Percentiles rank a stretch among this genome's conserved stretches.
These are phyloP conservation scores for Heliocidaris tuberculata DNA, from an alignment of 35 echinoderm and acorn worm genomes.

Conservation along the genomic window DNA sequence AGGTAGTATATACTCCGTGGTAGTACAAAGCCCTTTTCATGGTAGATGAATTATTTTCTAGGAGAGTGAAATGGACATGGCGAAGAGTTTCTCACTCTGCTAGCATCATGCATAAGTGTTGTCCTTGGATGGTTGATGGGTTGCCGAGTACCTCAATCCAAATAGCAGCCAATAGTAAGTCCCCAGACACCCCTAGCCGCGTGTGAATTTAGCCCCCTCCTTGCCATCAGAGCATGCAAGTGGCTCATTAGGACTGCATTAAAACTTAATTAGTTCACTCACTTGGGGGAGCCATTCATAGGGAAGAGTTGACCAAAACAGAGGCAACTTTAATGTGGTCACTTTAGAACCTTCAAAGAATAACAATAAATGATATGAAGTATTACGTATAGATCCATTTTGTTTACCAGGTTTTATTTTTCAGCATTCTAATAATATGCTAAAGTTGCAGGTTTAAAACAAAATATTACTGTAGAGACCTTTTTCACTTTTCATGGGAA, in stretches of 20 bases:
- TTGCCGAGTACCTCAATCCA: conserved; percentile 10
- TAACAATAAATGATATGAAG: background rate
- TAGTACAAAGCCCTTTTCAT: background rate
- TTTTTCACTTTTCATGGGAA: no score
- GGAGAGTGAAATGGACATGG: background rate
- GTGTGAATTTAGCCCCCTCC: conserved; percentile 52
- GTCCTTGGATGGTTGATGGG: conserved; percentile 47
- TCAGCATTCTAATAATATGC: no score
- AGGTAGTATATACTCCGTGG: background rate
- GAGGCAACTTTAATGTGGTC: background rate
- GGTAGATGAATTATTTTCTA: conserved; percentile 10
- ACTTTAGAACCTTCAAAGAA: background rate
- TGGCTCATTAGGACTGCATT: conserved; percentile 42
- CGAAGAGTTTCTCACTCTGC: background rate
- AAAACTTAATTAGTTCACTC: conserved; percentile 52
- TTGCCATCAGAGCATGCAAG: conserved; percentile 14
- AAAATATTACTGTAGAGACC: no score
- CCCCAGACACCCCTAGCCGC: conserved; percentile 28
- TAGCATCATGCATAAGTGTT: conserved; percentile 14
- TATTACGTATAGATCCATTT: background rate
- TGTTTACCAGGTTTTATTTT: no score
- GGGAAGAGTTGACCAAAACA: background rate
- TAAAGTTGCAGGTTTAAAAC: no score
- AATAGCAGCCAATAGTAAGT: conserved; percentile 38
- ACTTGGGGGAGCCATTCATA: conserved; percentile 35